A percentile compares a stretch with the other conserved stretches of the same genome.
Conservation (phyloP, 2,113 vertebrate species). For the Tonatia bakeri region DNA sequence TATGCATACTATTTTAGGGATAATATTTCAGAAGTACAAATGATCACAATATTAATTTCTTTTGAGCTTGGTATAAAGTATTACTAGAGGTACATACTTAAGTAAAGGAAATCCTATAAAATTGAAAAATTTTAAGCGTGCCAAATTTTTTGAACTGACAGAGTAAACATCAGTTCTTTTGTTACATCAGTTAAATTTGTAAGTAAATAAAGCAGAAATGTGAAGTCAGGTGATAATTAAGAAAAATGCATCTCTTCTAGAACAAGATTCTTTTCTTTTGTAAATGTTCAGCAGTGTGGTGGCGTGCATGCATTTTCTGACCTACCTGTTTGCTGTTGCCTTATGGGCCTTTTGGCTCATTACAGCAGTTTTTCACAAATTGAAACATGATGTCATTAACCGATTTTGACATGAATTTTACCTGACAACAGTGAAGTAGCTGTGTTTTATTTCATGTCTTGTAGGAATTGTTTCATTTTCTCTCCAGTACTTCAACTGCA, state of each 20-base stretch:
- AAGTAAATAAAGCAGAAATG: constrained; percentile 48
- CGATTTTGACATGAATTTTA: constrained; percentile 78
- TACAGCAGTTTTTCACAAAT: constrained; percentile 76
- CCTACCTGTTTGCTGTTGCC: constrained; percentile 84
- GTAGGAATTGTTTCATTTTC: constrained; percentile 74
- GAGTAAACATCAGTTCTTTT: constrained; percentile 56
- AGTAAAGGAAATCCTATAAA: constrained; percentile 65
- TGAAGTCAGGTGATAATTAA: constrained; percentile 36
- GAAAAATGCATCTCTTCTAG: constrained; percentile 10
- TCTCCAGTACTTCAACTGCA: constrained; percentile 78
- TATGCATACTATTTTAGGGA: constrained; percentile 4
- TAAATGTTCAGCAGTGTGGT: constrained; percentile 47
- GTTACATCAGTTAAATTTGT: constrained; percentile 33
- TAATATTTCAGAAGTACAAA: constrained; percentile 38
- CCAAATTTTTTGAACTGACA: constrained; percentile 43
- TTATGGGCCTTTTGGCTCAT: constrained; percentile 80
- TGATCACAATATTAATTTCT: constrained; percentile 47
- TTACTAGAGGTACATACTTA: constrained; percentile 66
- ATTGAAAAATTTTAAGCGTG: constrained; percentile 63
- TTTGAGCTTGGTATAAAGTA: constrained; percentile 49
- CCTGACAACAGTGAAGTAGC: constrained; percentile 78
- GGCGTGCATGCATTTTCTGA: constrained; percentile 73
- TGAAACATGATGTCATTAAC: constrained; percentile 78
- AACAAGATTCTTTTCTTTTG: constrained; percentile 36
- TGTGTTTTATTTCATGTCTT: constrained; percentile 79